These are phyloP conservation scores for Clamator glandarius DNA, from an alignment of 2,797 vertebrate species.

Conservation along the genomic window DNA sequence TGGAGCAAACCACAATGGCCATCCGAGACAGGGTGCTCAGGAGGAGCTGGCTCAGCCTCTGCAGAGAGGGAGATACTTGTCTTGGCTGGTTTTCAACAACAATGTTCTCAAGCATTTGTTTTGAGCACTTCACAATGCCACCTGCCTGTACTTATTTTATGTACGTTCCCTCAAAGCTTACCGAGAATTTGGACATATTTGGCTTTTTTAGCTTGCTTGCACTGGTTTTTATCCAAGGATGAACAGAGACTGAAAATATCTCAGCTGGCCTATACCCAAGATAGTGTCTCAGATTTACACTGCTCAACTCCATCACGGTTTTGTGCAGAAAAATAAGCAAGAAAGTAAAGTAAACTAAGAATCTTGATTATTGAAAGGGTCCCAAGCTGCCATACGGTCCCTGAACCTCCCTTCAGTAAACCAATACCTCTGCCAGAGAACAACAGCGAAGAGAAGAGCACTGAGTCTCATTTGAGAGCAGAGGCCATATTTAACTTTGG, in stretches of 20 bases:
- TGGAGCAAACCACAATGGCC: not conserved
- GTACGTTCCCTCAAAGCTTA: constrained; percentile 35
- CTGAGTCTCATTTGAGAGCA: not conserved
- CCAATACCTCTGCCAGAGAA: not conserved
- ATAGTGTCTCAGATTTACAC: constrained; percentile 66
- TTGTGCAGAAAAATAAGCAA: constrained; percentile 67
- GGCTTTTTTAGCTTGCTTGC: constrained; percentile 64
- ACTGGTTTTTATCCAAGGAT: constrained; percentile 72
- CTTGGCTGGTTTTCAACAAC: constrained; percentile 52
- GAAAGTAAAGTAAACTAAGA: constrained; percentile 28
- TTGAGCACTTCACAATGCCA: constrained; percentile 62
- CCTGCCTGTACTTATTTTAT: constrained; percentile 57
- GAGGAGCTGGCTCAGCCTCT: not conserved
- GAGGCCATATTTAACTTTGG: constrained; percentile 3
- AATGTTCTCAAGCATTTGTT: constrained; percentile 68
- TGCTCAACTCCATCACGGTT: constrained; percentile 3
- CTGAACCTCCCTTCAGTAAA: constrained; percentile 9
- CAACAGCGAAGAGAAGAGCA: not conserved
- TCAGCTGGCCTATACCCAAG: constrained; percentile 62
- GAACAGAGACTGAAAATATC: constrained; percentile 68
- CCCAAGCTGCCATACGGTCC: not conserved
- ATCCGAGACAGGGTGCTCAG: not conserved
- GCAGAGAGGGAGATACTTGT: not conserved
- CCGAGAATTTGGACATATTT: constrained; percentile 47
- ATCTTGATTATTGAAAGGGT: constrained; percentile 34